Percentiles rank a stretch among this genome's conserved stretches.
These are phyloP conservation scores for Myopa tessellatipennis DNA, from an alignment of 2,888 invertebrate genomes.

Conservation along the genomic window DNA sequence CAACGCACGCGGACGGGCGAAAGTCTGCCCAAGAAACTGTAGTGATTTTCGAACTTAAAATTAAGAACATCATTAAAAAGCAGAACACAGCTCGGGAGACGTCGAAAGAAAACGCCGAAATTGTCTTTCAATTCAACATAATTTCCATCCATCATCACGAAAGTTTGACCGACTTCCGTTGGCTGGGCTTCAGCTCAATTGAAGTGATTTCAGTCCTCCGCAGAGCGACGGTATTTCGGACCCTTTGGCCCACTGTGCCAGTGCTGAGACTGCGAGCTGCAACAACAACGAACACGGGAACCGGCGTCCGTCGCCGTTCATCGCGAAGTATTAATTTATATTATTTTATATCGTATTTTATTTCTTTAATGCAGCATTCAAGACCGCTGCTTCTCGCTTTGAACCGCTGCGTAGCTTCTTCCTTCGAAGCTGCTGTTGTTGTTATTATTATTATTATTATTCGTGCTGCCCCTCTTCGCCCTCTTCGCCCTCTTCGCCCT, in stretches of 20 bases:
- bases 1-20: not conserved
- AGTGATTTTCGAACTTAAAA: not conserved
- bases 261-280: constrained; percentile 57
- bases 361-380: constrained; percentile 2
- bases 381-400: constrained; percentile 37
- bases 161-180: too few species aligned
- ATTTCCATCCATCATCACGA: not conserved
- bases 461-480: not conserved
- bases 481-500: not conserved
- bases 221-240: not conserved
- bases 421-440: not conserved
- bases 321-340: constrained; percentile 58
- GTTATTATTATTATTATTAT: not conserved
- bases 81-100: too few species aligned
- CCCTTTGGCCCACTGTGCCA: constrained; percentile 45
- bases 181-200: too few species aligned
- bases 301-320: constrained; percentile 36
- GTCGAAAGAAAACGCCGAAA: too few species aligned
- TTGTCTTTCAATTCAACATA: too few species aligned
- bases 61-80: not conserved
- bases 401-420: constrained; percentile 24
- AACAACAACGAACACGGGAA: constrained; percentile 44
- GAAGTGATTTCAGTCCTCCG: too few species aligned
- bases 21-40: not conserved
- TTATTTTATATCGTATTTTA: constrained; percentile 46